These are phyloP conservation scores for Erpornis zantholeuca DNA, from an alignment of 2,113 vertebrate genomes.

Conservation along the genomic window DNA sequence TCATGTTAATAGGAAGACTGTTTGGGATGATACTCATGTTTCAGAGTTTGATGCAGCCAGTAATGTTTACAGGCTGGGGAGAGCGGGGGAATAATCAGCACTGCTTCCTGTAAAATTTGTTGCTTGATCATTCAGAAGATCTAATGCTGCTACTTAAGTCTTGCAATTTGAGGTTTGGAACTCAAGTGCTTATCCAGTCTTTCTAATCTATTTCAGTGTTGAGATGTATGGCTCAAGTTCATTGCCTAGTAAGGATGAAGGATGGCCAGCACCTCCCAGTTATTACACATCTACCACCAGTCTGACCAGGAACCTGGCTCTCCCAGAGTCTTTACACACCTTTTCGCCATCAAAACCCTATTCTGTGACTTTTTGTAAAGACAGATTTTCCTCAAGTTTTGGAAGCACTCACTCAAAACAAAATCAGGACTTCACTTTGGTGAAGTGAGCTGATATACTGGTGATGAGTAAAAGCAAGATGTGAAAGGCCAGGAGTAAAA, in stretches of 20 bases:
- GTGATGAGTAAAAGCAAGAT: not conserved
- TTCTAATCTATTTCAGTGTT: not conserved
- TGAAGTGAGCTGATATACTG: not conserved
- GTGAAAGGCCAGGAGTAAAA: not conserved
- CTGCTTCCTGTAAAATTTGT: not conserved
- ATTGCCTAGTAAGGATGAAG: not conserved
- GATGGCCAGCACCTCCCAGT: not conserved
- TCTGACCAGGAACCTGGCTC: not conserved
- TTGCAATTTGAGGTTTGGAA: not conserved
- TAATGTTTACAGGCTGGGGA: not conserved
- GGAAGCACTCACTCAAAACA: not conserved
- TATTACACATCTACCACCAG: not conserved
- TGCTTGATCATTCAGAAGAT: not conserved
- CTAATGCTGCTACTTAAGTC: not conserved
- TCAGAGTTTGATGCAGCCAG: not conserved
- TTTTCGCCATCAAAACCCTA: not conserved
- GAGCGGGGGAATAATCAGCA: rapidly evolving
- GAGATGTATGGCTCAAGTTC: not conserved
- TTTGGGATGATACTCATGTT: not conserved
- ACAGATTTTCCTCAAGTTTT: not conserved
- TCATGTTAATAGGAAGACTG: not conserved
- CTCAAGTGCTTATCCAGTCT: not conserved
- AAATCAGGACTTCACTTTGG: not conserved
- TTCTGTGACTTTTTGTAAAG: not conserved
- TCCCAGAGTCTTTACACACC: not conserved